Percentiles rank a stretch among this genome's conserved stretches.
These are phyloP conservation scores for Tryphoninae sp. DNA, from an alignment of 2,888 invertebrate species.

Conservation along the genomic window DNA sequence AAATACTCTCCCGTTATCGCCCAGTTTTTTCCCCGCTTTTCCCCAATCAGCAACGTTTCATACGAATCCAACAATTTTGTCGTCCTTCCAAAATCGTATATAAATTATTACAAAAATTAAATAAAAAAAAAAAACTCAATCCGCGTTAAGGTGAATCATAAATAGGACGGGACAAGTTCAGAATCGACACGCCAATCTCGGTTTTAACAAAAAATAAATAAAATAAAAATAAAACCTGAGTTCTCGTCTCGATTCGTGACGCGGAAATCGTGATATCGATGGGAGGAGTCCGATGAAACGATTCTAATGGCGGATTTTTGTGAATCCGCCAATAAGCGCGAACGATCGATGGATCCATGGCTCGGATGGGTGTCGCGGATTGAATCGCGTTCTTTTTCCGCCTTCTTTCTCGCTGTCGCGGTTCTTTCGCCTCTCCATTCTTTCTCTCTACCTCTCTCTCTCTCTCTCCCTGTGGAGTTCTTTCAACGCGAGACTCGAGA, in stretches of 20 bases:
- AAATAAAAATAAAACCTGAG: slow-evolving; percentile 4
- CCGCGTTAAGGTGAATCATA: not conserved
- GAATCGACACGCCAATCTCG: slow-evolving; percentile 7
- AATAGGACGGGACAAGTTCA: not conserved
- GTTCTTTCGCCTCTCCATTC: not conserved
- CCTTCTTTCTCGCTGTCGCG: slow-evolving; percentile 23
- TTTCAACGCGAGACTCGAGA: slow-evolving; percentile 27
- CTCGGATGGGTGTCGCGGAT: slow-evolving; percentile 63
- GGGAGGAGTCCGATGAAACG: slow-evolving; percentile 76
- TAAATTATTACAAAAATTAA: not conserved
- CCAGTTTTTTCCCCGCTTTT: too few species aligned
- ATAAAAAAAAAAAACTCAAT: not conserved
- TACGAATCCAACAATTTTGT: too few species aligned
- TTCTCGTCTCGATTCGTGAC: slow-evolving; percentile 32
- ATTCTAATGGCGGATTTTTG: slow-evolving; percentile 80
- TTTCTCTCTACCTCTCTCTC: not conserved
- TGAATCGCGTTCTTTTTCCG: slow-evolving; percentile 58
- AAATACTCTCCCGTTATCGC: too few species aligned
- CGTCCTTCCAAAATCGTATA: too few species aligned
- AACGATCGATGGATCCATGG: slow-evolving; percentile 63
- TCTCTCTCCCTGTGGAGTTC: slow-evolving; percentile 16
- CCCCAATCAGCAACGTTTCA: too few species aligned
- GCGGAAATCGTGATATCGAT: slow-evolving; percentile 64
- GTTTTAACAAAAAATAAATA: slow-evolving; percentile 8
- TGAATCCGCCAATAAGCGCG: slow-evolving; percentile 69